These are phyloP conservation scores for Amiota communis DNA, from an alignment of 2,888 invertebrate genomes.

Conservation along the genomic window DNA sequence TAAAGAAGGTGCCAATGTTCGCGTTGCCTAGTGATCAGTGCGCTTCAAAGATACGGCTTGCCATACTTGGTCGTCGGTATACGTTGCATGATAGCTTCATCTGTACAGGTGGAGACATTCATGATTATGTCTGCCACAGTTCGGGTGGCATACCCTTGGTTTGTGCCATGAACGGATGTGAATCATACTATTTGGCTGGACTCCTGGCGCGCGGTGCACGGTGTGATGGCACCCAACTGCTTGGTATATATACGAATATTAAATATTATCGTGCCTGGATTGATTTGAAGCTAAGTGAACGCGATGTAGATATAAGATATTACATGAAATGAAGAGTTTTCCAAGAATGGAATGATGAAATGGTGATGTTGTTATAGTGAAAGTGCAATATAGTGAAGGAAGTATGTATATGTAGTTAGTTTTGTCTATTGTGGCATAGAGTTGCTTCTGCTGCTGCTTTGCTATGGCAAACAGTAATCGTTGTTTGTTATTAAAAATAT, in stretches of 20 bases:
- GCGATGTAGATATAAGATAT: conserved; percentile 48
- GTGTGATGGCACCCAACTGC: conserved; percentile 50
- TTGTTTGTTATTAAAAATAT: background rate
- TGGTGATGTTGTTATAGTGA: too few relatives aligned
- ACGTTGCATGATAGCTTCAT: conserved; percentile 47
- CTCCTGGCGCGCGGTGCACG: conserved; percentile 46
- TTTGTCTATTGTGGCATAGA: too few relatives aligned
- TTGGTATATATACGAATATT: conserved; percentile 52
- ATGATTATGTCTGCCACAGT: conserved; percentile 47
- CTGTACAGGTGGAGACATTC: conserved; percentile 54
- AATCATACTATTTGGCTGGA: conserved; percentile 50
- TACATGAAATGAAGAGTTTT: conserved; percentile 44
- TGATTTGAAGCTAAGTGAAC: conserved; percentile 49
- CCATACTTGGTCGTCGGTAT: conserved; percentile 48
- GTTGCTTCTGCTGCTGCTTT: too few relatives aligned
- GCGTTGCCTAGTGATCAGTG: conserved; percentile 53
- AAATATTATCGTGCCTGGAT: conserved; percentile 52
- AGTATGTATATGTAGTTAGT: background rate
- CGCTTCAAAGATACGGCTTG: conserved; percentile 44
- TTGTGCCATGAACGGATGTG: conserved; percentile 46
- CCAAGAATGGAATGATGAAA: background rate
- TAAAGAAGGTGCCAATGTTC: conserved; percentile 48
- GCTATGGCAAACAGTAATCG: background rate
- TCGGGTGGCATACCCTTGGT: conserved; percentile 49
- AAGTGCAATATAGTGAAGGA: too few relatives aligned